Percentiles rank a stretch among this genome's conserved stretches.
phyloP scores from a whole-genome alignment of 2,113 vertebrate genomes.

The Lophochroa leadbeateri region DNA sequence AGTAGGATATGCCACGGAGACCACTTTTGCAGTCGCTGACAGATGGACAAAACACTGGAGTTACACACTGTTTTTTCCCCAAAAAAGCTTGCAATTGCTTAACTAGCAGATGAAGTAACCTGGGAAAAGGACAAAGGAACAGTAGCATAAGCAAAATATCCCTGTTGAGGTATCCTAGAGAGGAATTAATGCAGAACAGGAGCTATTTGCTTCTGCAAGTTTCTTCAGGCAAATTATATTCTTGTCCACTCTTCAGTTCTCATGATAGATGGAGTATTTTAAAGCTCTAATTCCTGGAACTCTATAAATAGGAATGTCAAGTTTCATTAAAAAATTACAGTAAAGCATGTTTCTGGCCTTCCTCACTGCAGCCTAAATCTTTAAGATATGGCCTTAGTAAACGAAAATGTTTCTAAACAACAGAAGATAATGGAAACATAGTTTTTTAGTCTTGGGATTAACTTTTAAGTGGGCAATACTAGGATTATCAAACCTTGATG shows the following conservation, averaged over 20 bases:
- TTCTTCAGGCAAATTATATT: neutral
- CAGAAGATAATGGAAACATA: neutral
- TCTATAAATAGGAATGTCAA: neutral
- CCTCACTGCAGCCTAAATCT: neutral
- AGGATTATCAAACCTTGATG: neutral
- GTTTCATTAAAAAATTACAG: neutral
- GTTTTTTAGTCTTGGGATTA: neutral
- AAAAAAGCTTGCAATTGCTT: neutral
- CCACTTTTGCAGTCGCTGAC: neutral
- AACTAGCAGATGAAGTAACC: neutral
- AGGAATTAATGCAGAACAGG: neutral
- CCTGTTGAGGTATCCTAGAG: neutral
- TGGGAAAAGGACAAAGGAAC: slow-evolving; percentile 9
- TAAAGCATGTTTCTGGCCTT: neutral
- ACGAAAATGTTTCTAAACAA: neutral
- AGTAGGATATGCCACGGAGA: neutral
- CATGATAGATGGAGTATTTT: neutral
- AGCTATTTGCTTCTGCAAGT: neutral
- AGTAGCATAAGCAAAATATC: neutral
- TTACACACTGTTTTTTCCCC: neutral
- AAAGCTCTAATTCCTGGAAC: neutral
- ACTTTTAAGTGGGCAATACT: neutral
- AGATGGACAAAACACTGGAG: neutral
- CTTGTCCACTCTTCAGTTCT: slow-evolving; percentile 34
- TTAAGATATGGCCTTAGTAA: neutral